Evolutionary conservation across 2,888 invertebrate species (phyloP), one percentile per base, ranked within the genome.

Genomic region (Thumatha senex): DNA sequence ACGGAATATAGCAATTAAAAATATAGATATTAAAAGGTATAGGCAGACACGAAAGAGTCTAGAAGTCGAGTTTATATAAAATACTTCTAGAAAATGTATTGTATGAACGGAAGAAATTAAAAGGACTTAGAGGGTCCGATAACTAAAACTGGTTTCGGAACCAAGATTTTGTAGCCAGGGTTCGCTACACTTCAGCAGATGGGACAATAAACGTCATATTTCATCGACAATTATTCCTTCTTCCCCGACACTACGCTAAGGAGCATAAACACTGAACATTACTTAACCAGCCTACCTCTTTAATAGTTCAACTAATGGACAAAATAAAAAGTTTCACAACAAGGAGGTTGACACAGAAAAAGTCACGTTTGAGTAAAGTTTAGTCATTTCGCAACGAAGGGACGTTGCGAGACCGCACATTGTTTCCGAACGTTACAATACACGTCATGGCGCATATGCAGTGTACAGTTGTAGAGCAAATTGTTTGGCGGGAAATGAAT

Each of bases 361-460:
- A 67, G 70, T 70, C 67, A 67, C 70, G 70, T 63, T 52, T 58
- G 46, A 48, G 54, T 55, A 35, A 63, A 57, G 63, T 59, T 61
- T 55, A 56, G 39, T 40, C 34, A 40, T 54, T 48, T 55, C 54
- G 43, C 62, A 66, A 66, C 46, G 46, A 57, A 61, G 62, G 69
- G 66, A 57, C 69, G 42, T 54, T 68, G 69, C 46, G 46, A 49
- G 44, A 30, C 41, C 53, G 33, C 42, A 44, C 51, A 66, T 66
- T 66, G 69, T 66, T 58, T 48, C 52, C 48, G 52, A 53, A 53
- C 48, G 48, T 15, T 41, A 53, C 29, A 40, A 13, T 24, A 47
- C 18, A 46, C 51, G 51, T 51, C 51, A 47, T 7, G 11, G n/a
- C 13, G 42, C 30, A 30, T 35, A 33, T 14, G 40, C 24, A 46